Evolutionary conservation across 2,113 vertebrate genomes (phyloP).

Genomic region (Hyaena hyaena): DNA sequence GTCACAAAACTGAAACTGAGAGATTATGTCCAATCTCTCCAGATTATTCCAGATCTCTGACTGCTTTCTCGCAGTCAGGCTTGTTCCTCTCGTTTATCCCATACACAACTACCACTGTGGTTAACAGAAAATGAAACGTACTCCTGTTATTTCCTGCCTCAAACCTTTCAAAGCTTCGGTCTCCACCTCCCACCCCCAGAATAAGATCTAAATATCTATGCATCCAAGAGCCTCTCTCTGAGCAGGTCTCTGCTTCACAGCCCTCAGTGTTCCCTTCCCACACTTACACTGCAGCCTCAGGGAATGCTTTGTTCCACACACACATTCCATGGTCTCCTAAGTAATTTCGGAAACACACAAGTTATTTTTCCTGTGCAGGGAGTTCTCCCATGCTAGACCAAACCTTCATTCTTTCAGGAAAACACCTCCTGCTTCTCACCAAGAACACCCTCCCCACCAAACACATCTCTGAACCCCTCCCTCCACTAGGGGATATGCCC

Average conservation of each 20-base stretch:
- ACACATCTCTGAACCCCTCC: background rate
- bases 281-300: background rate
- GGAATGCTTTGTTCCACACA: background rate
- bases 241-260: background rate
- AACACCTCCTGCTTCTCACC: background rate
- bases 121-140: background rate
- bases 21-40: background rate
- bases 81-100: background rate
- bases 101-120: background rate
- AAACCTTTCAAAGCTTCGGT: no score
- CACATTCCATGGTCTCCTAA: background rate
- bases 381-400: background rate
- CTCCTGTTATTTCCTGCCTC: background rate
- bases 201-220: background rate
- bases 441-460: background rate
- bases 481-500: fast-evolving
- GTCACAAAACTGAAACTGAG: background rate
- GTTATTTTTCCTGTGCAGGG: background rate
- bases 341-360: background rate
- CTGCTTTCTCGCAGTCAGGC: background rate
- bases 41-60: background rate
- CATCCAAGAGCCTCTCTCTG: background rate
- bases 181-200: no score
- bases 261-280: no score
- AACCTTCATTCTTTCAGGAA: background rate